phyloP scores from a whole-genome alignment of 1,140 invertebrate genomes.

The Cyrtorhinus lividipennis region DNA sequence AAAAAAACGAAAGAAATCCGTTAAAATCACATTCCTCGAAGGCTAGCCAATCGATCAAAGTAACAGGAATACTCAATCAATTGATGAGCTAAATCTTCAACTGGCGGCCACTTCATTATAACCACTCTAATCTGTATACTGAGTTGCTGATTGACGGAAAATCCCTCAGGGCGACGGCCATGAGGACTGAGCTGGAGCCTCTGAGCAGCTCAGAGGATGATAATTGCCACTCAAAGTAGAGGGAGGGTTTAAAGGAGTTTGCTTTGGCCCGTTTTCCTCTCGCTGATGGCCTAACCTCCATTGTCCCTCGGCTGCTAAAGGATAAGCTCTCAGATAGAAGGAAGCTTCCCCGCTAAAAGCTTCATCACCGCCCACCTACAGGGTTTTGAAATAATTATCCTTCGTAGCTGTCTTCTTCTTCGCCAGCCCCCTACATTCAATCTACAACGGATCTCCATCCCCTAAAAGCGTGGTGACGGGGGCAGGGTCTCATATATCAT shows the following conservation, averaged over 20 bases:
- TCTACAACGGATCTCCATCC: too few relatives aligned
- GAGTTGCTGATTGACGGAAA: not conserved
- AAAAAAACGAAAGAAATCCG: too few relatives aligned
- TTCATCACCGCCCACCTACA: not conserved
- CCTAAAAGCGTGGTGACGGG: too few relatives aligned
- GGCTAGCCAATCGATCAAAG: not conserved
- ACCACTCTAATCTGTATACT: not conserved
- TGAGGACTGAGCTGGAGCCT: not conserved
- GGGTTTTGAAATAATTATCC: not conserved
- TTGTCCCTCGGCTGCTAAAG: not conserved
- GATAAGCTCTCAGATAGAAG: not conserved
- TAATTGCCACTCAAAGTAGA: not conserved
- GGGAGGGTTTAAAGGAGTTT: not conserved
- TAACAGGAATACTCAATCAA: too few relatives aligned
- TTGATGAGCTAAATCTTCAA: too few relatives aligned
- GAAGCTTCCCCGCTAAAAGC: not conserved
- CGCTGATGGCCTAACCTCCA: not conserved
- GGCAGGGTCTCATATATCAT: too few relatives aligned
- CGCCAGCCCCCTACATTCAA: too few relatives aligned
- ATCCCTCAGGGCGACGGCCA: not conserved
- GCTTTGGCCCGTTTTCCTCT: not conserved
- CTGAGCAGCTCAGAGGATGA: not conserved
- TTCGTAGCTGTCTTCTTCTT: too few relatives aligned
- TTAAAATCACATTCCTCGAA: not conserved
- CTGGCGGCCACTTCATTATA: not conserved